Conservation (phyloP, 2,888 invertebrate species). For the Dichetophora obliterata region DNA sequence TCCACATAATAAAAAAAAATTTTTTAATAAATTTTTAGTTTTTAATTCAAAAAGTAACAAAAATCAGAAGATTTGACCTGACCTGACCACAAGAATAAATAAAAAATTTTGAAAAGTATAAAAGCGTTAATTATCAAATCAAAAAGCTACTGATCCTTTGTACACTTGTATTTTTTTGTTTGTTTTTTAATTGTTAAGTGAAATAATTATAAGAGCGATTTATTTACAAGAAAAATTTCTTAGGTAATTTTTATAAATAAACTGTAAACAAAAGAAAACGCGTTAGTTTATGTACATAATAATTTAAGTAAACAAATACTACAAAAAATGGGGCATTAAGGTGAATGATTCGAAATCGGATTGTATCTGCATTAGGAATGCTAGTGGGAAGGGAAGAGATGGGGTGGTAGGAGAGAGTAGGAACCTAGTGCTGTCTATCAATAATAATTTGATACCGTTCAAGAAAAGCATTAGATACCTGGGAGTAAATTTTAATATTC, state of each 20-base stretch:
- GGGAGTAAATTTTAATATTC: no score
- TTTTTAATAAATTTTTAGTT: no score
- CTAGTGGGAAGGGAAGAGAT: no score
- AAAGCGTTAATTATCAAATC: background rate
- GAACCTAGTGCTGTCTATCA: no score
- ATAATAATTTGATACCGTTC: no score
- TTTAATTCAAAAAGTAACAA: no score
- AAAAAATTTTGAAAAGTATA: background rate
- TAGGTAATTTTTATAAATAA: constrained; percentile 28
- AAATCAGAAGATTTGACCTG: background rate
- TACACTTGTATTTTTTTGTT: background rate
- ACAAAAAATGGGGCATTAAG: no score
- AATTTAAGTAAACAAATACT: no score
- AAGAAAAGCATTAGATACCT: no score
- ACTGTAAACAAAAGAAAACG: background rate
- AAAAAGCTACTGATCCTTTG: background rate
- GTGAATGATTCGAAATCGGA: no score
- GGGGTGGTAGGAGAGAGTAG: no score
- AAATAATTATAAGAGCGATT: background rate
- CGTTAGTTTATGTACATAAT: background rate
- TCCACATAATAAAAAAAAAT: background rate
- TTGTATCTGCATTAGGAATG: no score
- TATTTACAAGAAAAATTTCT: constrained; percentile 3
- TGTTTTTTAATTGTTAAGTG: background rate
- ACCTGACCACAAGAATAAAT: background rate